Percentiles rank a stretch among this genome's conserved stretches.
phyloP scores from a whole-genome alignment of 2,888 invertebrate genomes.

The Cotesia congregata region DNA sequence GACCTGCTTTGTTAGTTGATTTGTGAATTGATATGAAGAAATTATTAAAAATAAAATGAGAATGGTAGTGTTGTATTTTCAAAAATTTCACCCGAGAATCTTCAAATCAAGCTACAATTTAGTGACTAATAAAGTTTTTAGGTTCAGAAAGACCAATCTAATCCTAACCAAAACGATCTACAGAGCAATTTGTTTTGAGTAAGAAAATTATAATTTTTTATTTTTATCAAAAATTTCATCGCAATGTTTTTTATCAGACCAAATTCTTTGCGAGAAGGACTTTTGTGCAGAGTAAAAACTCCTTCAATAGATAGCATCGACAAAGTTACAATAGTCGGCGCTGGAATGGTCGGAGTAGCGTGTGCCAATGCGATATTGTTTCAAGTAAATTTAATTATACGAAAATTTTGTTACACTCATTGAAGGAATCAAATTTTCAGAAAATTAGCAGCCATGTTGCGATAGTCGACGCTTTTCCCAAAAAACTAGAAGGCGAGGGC shows the following conservation, averaged over 20 bases:
- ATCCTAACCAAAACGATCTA: slow-evolving; percentile 47
- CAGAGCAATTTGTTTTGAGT: slow-evolving; percentile 57
- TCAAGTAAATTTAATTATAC: slow-evolving; percentile 68
- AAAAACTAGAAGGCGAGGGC: slow-evolving; percentile 76
- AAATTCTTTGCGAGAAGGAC: slow-evolving; percentile 58
- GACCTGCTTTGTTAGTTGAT: too few species aligned
- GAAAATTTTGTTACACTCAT: slow-evolving; percentile 22
- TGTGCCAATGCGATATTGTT: slow-evolving; percentile 75
- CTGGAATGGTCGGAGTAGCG: slow-evolving; percentile 77
- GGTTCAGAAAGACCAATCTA: not conserved
- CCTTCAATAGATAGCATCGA: slow-evolving; percentile 64
- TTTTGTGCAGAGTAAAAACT: slow-evolving; percentile 62
- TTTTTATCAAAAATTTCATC: slow-evolving; percentile 28
- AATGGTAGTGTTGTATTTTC: not conserved
- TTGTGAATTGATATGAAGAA: too few species aligned
- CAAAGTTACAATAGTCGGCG: slow-evolving; percentile 77
- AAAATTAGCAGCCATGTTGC: slow-evolving; percentile 74
- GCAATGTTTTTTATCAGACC: slow-evolving; percentile 35
- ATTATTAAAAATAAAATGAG: not conserved
- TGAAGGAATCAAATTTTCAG: slow-evolving; percentile 58
- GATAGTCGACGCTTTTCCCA: slow-evolving; percentile 75
- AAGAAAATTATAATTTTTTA: slow-evolving; percentile 44
- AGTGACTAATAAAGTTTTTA: not conserved
- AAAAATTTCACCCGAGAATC: not conserved
- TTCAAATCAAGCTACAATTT: not conserved